phyloP scores from a whole-genome alignment of 2,113 vertebrate species.

The Xiphias gladius region DNA sequence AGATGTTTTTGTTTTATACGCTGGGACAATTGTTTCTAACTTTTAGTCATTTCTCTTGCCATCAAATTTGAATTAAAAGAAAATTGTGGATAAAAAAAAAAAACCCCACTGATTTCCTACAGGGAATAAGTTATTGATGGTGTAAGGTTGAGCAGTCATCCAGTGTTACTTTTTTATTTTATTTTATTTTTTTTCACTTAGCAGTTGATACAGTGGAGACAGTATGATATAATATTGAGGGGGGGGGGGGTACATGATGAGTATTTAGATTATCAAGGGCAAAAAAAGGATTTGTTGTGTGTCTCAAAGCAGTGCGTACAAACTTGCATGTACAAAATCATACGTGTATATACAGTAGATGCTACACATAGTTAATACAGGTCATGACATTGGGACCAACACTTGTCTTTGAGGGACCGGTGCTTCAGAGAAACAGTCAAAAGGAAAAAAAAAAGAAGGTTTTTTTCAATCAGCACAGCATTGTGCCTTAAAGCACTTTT shows the following conservation, averaged over 20 bases:
- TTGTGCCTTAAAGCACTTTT: not conserved
- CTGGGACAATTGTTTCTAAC: not conserved
- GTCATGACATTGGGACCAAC: too few species aligned
- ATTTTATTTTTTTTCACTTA: not conserved
- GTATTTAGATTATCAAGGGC: not conserved
- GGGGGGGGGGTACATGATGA: too few species aligned
- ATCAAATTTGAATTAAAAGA: not conserved
- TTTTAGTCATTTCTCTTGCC: not conserved
- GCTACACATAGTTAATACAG: slow-evolving; percentile 49
- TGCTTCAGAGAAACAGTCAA: not conserved
- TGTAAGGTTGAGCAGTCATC: not conserved
- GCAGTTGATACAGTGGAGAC: not conserved
- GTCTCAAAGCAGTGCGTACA: not conserved
- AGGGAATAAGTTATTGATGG: slow-evolving; percentile 2
- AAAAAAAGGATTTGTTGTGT: not conserved
- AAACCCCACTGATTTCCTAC: not conserved
- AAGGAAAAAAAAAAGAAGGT: too few species aligned
- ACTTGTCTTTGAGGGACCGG: too few species aligned
- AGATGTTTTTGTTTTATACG: not conserved
- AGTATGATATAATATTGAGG: not conserved
- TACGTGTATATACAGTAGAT: too few species aligned
- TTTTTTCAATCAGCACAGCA: not conserved
- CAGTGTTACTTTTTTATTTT: not conserved
- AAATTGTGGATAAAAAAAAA: not conserved
- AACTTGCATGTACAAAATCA: too few species aligned